Evolutionary conservation across 2,113 vertebrate species (phyloP).

Genomic region (Poeciliopsis turrubarensis): DNA sequence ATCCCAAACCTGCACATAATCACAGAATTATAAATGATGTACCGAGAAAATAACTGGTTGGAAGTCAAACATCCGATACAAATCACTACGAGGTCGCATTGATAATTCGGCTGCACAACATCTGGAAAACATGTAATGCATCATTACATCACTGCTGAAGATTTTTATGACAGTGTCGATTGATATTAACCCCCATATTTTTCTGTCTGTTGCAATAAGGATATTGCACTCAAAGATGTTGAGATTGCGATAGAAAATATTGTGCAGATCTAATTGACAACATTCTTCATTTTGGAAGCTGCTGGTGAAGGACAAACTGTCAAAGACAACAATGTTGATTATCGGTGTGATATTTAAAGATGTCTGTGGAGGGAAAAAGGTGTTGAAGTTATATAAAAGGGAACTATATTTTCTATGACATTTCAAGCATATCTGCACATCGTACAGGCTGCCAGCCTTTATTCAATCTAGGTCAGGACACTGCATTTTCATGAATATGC

Average conservation of each 20-base stretch:
- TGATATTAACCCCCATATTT: background rate
- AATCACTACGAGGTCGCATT: background rate
- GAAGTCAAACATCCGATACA: background rate
- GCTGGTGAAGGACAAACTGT: background rate
- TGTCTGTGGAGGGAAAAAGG: background rate
- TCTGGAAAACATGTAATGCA: background rate
- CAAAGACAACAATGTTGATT: background rate
- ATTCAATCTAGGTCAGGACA: background rate
- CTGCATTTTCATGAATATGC: background rate
- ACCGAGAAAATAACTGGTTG: background rate
- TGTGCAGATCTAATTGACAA: background rate
- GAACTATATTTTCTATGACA: background rate
- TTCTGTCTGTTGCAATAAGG: background rate
- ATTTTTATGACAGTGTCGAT: background rate
- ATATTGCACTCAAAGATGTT: background rate
- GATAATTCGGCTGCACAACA: background rate
- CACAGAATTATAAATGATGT: background rate
- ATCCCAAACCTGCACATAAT: background rate
- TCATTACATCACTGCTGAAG: background rate
- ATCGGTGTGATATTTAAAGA: background rate
- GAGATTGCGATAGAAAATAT: background rate
- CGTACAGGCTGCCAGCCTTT: background rate
- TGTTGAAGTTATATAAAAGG: background rate
- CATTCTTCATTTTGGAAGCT: background rate
- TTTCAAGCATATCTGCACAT: background rate